Evolutionary conservation across 1,140 invertebrate species (phyloP), one percentile per base, ranked within the genome.

Genomic region (Phymorhynchus buccinoides): DNA sequence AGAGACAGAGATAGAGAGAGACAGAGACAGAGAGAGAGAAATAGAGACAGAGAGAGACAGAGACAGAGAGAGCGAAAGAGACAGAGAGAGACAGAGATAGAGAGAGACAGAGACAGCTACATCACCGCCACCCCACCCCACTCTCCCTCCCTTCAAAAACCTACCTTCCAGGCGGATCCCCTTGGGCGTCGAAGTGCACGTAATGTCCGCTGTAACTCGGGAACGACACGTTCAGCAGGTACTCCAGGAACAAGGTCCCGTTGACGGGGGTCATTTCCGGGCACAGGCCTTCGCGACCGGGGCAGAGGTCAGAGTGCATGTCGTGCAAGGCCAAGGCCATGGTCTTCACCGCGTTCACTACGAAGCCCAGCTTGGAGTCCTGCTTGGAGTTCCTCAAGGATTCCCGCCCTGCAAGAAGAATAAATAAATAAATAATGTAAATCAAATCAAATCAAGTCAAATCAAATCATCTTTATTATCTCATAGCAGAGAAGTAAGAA

Each of bases 141-240:
- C 56, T 22, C 56, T 14, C 12, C 22, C 48, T 22, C 12, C 41
- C 41, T 48, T 16, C 27, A 52, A 30, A 14, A 56, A 93, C 94
- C 93, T 91, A 96, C 96, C 96, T 96, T 77, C 96, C 96, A 48
- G 97, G 96, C 35, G 97, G 96, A 93, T 98, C 97, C 16, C 97
- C 97, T 89, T 96, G 95, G 79, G 95, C 94, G 92, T 97, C 96
- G 90, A 97, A 98, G 88, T 95, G 95, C 16, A 97, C 95, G 35
- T 94, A 93, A 89, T 97, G 93, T 30, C 90, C 95, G 80, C 94
- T 94, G 82, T 94, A 94, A 90, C 95, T 96, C 14, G 93, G 94
- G 92, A 97, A 97, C 6, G 95, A 96, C 1, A 97, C 96, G 89
- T 97, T 96, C 92, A 96, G 94, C 84, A 98, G 92, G 91, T 97